phyloP scores from a whole-genome alignment of 2,888 invertebrate species.

The Oscheius sp. region DNA sequence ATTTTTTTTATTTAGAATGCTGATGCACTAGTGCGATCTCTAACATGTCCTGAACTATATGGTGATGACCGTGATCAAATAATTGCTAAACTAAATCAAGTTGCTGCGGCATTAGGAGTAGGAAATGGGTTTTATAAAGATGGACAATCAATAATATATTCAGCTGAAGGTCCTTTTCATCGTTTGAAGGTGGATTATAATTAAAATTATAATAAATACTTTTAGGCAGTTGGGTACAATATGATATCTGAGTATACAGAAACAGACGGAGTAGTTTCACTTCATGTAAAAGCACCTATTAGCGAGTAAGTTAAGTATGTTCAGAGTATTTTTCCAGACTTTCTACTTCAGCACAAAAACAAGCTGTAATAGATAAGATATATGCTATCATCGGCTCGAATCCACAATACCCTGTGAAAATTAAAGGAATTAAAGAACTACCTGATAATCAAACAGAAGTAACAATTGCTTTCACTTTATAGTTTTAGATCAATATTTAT shows the following conservation, averaged over 20 bases:
- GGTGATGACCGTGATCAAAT: slow-evolving; percentile 94
- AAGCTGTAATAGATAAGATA: slow-evolving; percentile 72
- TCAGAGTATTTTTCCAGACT: slow-evolving; percentile 3
- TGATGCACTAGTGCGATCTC: slow-evolving; percentile 56
- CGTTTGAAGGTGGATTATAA: slow-evolving; percentile 79
- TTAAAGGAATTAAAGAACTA: slow-evolving; percentile 81
- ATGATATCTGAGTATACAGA: slow-evolving; percentile 86
- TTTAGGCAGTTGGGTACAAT: slow-evolving; percentile 86
- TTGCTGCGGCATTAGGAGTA: slow-evolving; percentile 71
- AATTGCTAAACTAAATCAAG: slow-evolving; percentile 90
- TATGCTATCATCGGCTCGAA: slow-evolving; percentile 62
- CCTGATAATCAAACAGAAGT: slow-evolving; percentile 78
- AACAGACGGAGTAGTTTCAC: slow-evolving; percentile 87
- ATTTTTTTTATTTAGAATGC: slow-evolving; percentile 40
- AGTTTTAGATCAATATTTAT: slow-evolving; percentile 12
- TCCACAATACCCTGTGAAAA: slow-evolving; percentile 43
- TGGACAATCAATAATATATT: slow-evolving; percentile 47
- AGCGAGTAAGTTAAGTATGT: slow-evolving; percentile 8
- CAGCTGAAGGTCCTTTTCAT: slow-evolving; percentile 81
- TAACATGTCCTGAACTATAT: slow-evolving; percentile 77
- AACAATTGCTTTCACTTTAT: no score
- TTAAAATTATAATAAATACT: neutral
- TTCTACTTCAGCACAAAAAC: slow-evolving; percentile 75
- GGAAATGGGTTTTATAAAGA: slow-evolving; percentile 60
- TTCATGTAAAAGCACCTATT: slow-evolving; percentile 82